Base-by-base conservation (phyloP, 2,888 invertebrate genomes). In the Odontomyia ornata region DNA sequence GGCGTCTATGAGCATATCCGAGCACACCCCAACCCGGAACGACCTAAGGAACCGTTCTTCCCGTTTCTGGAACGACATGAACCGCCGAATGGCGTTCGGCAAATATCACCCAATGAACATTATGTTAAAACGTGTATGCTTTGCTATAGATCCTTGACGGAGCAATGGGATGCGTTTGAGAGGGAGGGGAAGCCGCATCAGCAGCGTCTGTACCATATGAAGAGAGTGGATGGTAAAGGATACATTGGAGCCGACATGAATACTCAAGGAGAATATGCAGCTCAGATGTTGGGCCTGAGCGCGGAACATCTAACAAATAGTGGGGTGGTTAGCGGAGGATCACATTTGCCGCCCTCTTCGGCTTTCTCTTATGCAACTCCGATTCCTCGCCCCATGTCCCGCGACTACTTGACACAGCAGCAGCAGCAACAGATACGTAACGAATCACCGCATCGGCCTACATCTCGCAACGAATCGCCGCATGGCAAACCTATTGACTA, bases 101-200 rank as follows among this genome's bases (percentile, higher is more conserved):
- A 79, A 83, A 85, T 83, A 36, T 81, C 83, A 83, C 84, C 82
- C 15, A 83, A 83, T 84, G 88, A 85, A 81, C 80, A 82, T 36
- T 88, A 89, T 57, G 93, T 95, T 52, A 91, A 92, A 81, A 91
- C 93, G 77, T 97, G 97, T 88, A 91, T 91, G 85, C 91, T 97
- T 36, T 97, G 97, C 88, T 95, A 93, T 87, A 92, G 93, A 73
- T 90, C 96, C 83, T 90, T 97, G 60, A 89, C 93, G 76, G 94
- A 96, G 85, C 97, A 97, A 87, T 97, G 97, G 97, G 95, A 97
- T 83, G 91, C 93, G 80, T 95, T 95, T 86, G 97, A 97, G 87
- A 89, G 93, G 60, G 93, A 93, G 83, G 92, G 92, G 84, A 93
- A 94, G 81, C 96, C 97, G 0, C 93, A 95, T 85, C 90, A 92